Evolutionary conservation across 1,140 invertebrate genomes (phyloP).

Genomic region (Tetranychus cinnabarinus): DNA sequence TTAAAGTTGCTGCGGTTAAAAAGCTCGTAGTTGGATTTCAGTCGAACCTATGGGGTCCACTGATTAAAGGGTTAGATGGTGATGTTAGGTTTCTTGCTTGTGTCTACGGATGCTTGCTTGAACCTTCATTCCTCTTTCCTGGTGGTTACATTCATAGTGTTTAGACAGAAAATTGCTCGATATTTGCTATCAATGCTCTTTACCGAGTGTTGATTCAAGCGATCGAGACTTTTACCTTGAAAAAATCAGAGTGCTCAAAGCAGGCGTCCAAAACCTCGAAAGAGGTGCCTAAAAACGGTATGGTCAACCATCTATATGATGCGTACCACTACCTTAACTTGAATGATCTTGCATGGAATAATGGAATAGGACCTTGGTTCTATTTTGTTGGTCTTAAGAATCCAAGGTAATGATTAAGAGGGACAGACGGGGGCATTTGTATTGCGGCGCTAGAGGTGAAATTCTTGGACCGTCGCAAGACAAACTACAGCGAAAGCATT

Average conservation of each 20-base stretch:
- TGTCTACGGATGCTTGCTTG: too few relatives aligned
- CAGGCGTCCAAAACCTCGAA: slow-evolving; percentile 9
- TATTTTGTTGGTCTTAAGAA: slow-evolving; percentile 30
- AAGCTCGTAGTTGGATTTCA: slow-evolving; percentile 24
- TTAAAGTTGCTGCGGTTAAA: slow-evolving; percentile 36
- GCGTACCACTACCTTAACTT: slow-evolving; percentile 36
- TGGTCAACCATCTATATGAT: slow-evolving; percentile 21
- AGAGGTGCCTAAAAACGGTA: background rate
- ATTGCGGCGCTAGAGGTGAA: slow-evolving; percentile 40
- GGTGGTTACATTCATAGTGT: too few relatives aligned
- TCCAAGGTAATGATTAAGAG: slow-evolving; percentile 44
- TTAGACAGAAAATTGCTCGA: too few relatives aligned
- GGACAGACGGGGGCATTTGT: slow-evolving; percentile 22
- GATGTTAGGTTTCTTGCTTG: too few relatives aligned
- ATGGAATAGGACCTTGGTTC: slow-evolving; percentile 52
- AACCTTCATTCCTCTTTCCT: too few relatives aligned
- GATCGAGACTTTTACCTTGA: too few relatives aligned
- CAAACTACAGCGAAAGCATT: slow-evolving; percentile 42
- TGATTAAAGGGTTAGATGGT: slow-evolving; percentile 28
- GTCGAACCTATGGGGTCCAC: slow-evolving; percentile 4
- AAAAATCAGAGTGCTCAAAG: slow-evolving; percentile 41
- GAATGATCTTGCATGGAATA: slow-evolving; percentile 57
- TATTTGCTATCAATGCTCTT: too few relatives aligned
- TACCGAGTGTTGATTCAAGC: too few relatives aligned
- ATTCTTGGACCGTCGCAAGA: slow-evolving; percentile 49